Base-by-base conservation (phyloP, 2,888 invertebrate genomes). In the Pocota personata region DNA sequence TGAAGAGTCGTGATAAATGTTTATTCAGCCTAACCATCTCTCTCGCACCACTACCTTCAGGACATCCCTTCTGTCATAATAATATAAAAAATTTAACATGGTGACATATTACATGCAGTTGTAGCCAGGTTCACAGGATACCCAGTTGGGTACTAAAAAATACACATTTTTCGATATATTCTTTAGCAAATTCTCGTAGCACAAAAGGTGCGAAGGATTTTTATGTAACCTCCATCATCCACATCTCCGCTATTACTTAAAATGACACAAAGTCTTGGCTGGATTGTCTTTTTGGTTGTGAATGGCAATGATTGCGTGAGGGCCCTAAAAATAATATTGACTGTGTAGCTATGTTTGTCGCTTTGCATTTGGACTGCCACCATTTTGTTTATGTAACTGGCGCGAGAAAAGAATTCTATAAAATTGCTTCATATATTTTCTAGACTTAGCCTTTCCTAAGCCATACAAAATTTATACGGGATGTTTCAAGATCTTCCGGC, bases 1-100 rank as follows among this genome's bases (percentile, higher is more conserved):
- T 12, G 60, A 24, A 69, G 58, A 66, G 60, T 69, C 67, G 60
- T 77, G 77, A 77, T 69, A 69, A 60, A 77, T 60, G 77, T 67
- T 77, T 77, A 67, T 77, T 52, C 77, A 60, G 55, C 55, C 43
- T 35, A 48, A 35, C 46, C 58, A 30, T 35, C 35, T 32, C 58
- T 1, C 27, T 57, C 24, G 4, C 35, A 48, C 14, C 21, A 19
- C 60, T 24, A n/a, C 21, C 32, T 14, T 37, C 57, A 48, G 50
- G 19, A 37, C 27, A 40, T 27, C 58, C 8, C 32, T 69, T 69
- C 14, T 66, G 37, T 67, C 50, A 40, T 69, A 60, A 60, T 40
- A 77, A 77, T 60, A 50, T 60, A 69, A 77, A 69, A 76, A 52
- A 50, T 37, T 27, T 40, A 71, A 50, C 30, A 60, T 67, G 40